A percentile compares a stretch with the other conserved stretches of the same genome.
Conservation (phyloP, 2,113 vertebrate genomes). For the Dryoscopus gambensis region DNA sequence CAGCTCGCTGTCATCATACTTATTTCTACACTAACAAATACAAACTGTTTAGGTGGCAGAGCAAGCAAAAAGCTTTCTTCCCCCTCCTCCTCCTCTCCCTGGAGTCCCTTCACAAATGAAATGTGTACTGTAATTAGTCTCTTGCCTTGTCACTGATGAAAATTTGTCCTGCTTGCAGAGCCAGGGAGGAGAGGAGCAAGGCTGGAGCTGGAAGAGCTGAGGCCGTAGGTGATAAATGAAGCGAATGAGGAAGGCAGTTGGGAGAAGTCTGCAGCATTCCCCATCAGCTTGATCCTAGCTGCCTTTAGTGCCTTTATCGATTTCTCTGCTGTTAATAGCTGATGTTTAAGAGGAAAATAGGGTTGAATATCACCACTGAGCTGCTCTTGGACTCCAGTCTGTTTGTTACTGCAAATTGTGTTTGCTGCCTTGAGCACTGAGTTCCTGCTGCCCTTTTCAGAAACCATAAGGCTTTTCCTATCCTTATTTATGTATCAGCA, state of each 20-base stretch:
- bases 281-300: neutral
- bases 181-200: neutral
- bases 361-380: neutral
- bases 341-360: neutral
- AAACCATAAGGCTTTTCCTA: neutral
- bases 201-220: neutral
- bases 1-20: neutral
- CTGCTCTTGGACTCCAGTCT: neutral
- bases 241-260: neutral
- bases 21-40: neutral
- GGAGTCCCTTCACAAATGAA: neutral
- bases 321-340: neutral
- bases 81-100: neutral
- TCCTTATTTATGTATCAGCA: neutral
- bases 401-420: neutral
- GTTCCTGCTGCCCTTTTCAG: neutral
- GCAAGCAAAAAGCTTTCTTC: neutral
- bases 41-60: neutral
- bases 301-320: neutral
- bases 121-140: neutral
- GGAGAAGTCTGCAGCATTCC: neutral
- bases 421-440: neutral
- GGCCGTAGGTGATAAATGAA: neutral
- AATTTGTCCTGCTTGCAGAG: neutral
- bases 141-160: neutral